Conservation (phyloP, 2,797 vertebrate species). For the Pterois miles region DNA sequence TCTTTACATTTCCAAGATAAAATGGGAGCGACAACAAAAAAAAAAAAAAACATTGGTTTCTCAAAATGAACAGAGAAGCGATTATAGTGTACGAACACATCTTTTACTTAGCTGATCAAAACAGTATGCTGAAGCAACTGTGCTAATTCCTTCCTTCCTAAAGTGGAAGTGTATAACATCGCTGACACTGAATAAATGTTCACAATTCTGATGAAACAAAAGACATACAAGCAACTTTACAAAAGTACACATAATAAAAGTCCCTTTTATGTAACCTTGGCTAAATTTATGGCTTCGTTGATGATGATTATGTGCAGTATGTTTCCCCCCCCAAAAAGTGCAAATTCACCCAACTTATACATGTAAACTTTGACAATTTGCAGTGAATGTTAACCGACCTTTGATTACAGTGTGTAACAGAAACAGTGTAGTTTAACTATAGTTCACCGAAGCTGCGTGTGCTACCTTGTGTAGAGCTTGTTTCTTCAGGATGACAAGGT, state of each 20-base stretch:
- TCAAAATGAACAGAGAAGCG: constrained; percentile 19
- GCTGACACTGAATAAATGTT: constrained; percentile 22
- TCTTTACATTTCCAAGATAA: constrained; percentile 68
- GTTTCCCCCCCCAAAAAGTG: constrained; percentile 59
- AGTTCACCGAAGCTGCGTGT: constrained; percentile 19
- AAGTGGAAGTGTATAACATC: constrained; percentile 27
- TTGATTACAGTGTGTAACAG: constrained; percentile 38
- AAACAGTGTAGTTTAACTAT: constrained; percentile 29
- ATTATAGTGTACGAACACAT: constrained; percentile 34
- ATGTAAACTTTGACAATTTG: constrained; percentile 48
- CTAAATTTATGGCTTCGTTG: constrained; percentile 69
- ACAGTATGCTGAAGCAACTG: constrained; percentile 40
- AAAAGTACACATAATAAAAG: constrained; percentile 70
- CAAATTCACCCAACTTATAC: constrained; percentile 64
- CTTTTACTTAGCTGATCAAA: constrained; percentile 23
- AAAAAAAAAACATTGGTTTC: constrained; percentile 9
- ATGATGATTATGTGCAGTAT: constrained; percentile 52
- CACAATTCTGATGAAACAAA: constrained; percentile 39
- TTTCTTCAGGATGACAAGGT: constrained; percentile 29
- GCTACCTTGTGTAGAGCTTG: constrained; percentile 39
- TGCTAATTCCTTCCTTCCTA: constrained; percentile 18
- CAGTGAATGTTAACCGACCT: constrained; percentile 36
- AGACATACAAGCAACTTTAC: constrained; percentile 53
- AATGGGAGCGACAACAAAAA: constrained; percentile 39
- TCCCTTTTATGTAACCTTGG: constrained; percentile 59